phyloP scores from a whole-genome alignment of 2,888 invertebrate species.

The Iphiclides podalirius region DNA sequence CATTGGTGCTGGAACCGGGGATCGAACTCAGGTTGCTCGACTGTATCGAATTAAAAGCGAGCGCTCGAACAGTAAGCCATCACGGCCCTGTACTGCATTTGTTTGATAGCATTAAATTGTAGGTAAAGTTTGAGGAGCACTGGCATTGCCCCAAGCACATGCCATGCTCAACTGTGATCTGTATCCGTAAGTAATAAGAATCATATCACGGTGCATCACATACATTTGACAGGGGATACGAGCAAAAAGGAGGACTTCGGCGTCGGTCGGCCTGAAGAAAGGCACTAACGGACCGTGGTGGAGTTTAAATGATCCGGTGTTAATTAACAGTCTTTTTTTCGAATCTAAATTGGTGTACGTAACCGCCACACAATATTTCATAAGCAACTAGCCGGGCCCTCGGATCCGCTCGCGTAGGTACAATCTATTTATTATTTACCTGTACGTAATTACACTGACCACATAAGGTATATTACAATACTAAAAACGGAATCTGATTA shows the following conservation, averaged over 20 bases:
- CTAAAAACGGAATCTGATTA: too few relatives aligned
- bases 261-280: slow-evolving; percentile 22
- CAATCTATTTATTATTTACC: too few relatives aligned
- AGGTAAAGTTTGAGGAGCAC: slow-evolving; percentile 10
- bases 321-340: slow-evolving; percentile 28
- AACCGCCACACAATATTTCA: slow-evolving; percentile 12
- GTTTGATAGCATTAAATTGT: too few relatives aligned
- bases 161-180: slow-evolving; percentile 11
- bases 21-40: too few relatives aligned
- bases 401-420: too few relatives aligned
- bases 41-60: too few relatives aligned
- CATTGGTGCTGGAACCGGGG: too few relatives aligned
- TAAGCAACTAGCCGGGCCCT: too few relatives aligned
- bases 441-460: too few relatives aligned
- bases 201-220: slow-evolving; percentile 8
- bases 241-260: slow-evolving; percentile 14
- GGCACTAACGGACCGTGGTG: slow-evolving; percentile 25
- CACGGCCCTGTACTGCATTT: too few relatives aligned
- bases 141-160: neutral
- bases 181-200: slow-evolving; percentile 13
- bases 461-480: too few relatives aligned
- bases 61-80: too few relatives aligned
- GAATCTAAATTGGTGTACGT: slow-evolving; percentile 9
- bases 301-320: slow-evolving; percentile 30
- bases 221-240: slow-evolving; percentile 11